Base-by-base conservation (phyloP, 1,140 invertebrate species). In the Drosophila kikkawai region DNA sequence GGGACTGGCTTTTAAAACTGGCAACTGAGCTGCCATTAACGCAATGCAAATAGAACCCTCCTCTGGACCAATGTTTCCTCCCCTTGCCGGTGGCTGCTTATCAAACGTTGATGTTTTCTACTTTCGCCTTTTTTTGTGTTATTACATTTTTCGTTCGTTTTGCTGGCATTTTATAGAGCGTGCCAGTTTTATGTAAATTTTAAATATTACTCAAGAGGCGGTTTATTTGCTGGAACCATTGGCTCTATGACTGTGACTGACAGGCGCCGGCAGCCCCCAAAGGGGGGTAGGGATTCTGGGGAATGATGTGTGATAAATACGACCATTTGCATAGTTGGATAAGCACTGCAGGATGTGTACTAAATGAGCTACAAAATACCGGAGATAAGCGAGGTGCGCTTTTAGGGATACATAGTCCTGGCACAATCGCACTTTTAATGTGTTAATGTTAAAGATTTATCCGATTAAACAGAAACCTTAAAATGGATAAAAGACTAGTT, bases 161-260 rank as follows among this genome's bases (percentile, higher is more conserved):
- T 55, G 32, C 32, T 83, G 44, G 55, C 37, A 78, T 78, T 84
- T 85, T 84, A 84, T 85, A 84, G 78, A 85, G 82, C 82, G 78
- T 85, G 78, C 45, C 73, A 65, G 71, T 75, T 84, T 85, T 85
- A 84, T 84, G 81, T 81, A 80, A 83, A 84, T 83, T 83, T 80
- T 79, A 76, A 69, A 83, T 75, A 75, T 75, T 75, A 64, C 58
- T 55, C 48, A 55, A 75, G 71, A 75, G 57, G 56, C 55, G 55
- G 61, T 80, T 75, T 75, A 75, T 79, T 66, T 66, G 50, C 56
- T 67, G 57, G 47, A 56, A 51, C 37, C 45, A 66, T 47, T 65
- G 67, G 63, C 67, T 64, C 63, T 45, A 58, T 70, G 56, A 66
- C 60, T 63, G 59, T 51, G 61, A 59, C 48, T 66, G 71, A 39